Evolutionary conservation across 2,888 invertebrate species (phyloP).

Genomic region (Lordiphosa andalusiaca): DNA sequence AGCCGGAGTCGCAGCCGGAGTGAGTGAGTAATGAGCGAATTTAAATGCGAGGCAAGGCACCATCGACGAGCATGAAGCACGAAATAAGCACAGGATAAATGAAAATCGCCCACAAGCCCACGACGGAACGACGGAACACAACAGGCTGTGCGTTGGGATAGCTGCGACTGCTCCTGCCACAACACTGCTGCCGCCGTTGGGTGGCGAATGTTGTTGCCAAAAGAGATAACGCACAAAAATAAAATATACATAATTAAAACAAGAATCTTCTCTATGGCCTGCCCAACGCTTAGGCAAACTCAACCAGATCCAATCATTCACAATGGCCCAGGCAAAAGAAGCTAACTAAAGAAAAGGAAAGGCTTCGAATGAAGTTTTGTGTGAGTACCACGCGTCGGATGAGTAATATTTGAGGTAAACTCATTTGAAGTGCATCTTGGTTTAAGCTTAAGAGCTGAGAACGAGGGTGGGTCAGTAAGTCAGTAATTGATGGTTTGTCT

Average conservation of each 20-base stretch:
- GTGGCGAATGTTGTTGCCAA: conserved; percentile 38
- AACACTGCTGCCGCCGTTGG: no score
- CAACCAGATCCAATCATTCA: conserved; percentile 28
- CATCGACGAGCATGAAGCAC: conserved; percentile 36
- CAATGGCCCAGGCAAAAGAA: not conserved
- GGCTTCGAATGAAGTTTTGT: not conserved
- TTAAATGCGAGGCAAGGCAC: conserved; percentile 58
- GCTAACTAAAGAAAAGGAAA: not conserved
- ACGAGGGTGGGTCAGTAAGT: no score
- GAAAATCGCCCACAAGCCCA: conserved; percentile 29
- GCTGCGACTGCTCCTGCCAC: not conserved
- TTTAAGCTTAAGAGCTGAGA: no score
- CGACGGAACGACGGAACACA: not conserved
- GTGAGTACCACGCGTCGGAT: not conserved
- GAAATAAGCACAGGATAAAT: conserved; percentile 41
- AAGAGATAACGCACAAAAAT: conserved; percentile 50
- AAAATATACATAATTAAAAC: conserved; percentile 49
- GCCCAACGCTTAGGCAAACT: conserved; percentile 9
- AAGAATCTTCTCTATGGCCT: conserved; percentile 15
- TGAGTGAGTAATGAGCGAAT: conserved; percentile 66
- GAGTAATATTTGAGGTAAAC: no score
- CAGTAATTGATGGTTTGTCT: no score
- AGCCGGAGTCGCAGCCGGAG: conserved; percentile 39
- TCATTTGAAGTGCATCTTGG: no score
- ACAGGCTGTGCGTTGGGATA: conserved; percentile 9